Evolutionary conservation across 2,797 vertebrate species (phyloP).

Genomic region (Falco columbarius): DNA sequence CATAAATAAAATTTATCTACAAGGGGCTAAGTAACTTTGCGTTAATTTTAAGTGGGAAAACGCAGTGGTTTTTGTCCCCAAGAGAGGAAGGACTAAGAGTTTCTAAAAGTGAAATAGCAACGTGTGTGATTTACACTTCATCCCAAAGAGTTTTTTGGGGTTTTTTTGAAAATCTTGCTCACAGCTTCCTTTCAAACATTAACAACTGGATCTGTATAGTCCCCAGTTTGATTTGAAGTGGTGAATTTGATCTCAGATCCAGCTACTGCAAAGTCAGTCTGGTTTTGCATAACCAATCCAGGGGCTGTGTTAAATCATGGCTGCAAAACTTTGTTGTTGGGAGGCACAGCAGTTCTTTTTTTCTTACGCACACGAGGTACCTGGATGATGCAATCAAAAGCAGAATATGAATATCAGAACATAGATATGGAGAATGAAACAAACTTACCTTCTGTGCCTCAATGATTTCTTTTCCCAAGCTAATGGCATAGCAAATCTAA

Average conservation of each 20-base stretch:
- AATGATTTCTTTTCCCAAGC: constrained; percentile 92
- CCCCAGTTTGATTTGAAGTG: neutral
- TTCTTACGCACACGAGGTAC: neutral
- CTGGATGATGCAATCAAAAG: neutral
- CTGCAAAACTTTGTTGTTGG: neutral
- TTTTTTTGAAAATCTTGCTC: neutral
- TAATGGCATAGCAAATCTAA: constrained; percentile 96
- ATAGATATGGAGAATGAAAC: neutral
- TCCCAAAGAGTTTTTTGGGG: too few relatives aligned
- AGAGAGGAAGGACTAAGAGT: neutral
- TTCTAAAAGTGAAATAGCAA: neutral
- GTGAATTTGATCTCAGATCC: neutral
- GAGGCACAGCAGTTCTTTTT: neutral
- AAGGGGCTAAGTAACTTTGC: neutral
- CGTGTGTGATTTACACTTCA: neutral
- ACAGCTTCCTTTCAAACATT: neutral
- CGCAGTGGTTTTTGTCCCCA: neutral
- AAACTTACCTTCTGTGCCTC: constrained; percentile 90
- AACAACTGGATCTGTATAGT: neutral
- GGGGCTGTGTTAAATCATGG: neutral
- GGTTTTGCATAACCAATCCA: neutral
- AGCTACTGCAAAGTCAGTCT: neutral
- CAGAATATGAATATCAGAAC: neutral
- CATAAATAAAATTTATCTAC: neutral
- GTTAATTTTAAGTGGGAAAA: neutral